These are phyloP conservation scores for Eretmocerus hayati DNA, from an alignment of 2,888 invertebrate species.

Conservation along the genomic window DNA sequence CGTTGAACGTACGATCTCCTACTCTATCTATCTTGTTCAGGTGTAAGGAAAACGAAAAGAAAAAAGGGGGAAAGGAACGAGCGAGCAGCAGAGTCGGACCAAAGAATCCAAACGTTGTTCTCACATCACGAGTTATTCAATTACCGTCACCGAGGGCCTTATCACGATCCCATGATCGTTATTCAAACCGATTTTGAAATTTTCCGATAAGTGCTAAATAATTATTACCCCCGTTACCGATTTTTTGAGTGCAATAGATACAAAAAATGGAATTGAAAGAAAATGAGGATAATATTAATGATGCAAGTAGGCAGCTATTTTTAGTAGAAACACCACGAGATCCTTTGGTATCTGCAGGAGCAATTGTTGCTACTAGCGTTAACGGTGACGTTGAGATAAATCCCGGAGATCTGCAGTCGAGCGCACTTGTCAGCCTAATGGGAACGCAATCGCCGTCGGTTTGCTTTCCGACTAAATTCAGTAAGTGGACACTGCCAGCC, in stretches of 20 bases:
- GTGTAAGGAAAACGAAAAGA: slow-evolving; percentile 33
- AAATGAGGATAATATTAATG: slow-evolving; percentile 36
- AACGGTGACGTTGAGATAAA: slow-evolving; percentile 35
- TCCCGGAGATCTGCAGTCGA: slow-evolving; percentile 38
- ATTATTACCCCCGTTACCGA: too few species aligned
- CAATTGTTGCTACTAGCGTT: slow-evolving; percentile 34
- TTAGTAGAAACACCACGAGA: slow-evolving; percentile 41
- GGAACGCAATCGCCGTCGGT: slow-evolving; percentile 43
- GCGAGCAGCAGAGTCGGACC: slow-evolving; percentile 26
- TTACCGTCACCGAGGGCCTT: too few species aligned
- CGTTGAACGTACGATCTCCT: slow-evolving; percentile 37
- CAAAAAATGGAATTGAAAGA: slow-evolving; percentile 41
- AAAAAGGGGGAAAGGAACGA: slow-evolving; percentile 27
- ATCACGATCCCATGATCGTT: too few species aligned
- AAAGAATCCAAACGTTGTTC: slow-evolving; percentile 2
- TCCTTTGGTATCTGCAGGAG: slow-evolving; percentile 40
- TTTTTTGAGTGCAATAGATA: too few species aligned
- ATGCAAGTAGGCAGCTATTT: slow-evolving; percentile 37
- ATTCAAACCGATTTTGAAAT: too few species aligned
- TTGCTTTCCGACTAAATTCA: slow-evolving; percentile 45
- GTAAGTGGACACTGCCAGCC: slow-evolving; percentile 35
- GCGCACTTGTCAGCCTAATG: slow-evolving; percentile 42
- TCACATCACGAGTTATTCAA: background rate
- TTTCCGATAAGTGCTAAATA: too few species aligned
- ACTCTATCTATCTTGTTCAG: slow-evolving; percentile 34